Evolutionary conservation across 2,113 vertebrate genomes (phyloP).

Genomic region (Equus przewalskii): DNA sequence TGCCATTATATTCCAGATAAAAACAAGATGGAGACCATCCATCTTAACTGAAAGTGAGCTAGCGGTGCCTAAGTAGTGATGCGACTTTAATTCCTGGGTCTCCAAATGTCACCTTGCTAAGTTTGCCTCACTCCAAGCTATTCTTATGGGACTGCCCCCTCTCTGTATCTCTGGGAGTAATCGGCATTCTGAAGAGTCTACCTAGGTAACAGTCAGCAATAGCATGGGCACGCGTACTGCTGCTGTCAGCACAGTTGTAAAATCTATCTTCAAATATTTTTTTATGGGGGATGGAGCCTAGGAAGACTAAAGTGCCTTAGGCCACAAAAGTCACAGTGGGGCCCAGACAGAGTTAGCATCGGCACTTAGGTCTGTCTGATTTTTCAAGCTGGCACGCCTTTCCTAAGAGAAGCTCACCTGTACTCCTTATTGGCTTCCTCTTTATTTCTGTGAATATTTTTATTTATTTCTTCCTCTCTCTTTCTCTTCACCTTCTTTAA

Average conservation of each 20-base stretch:
- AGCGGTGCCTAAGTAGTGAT: background rate
- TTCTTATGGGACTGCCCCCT: background rate
- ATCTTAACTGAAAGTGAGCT: background rate
- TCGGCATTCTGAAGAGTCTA: background rate
- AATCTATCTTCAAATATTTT: background rate
- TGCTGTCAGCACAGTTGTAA: background rate
- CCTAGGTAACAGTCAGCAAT: background rate
- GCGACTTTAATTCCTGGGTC: background rate
- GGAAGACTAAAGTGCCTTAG: background rate
- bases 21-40: background rate
- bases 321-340: background rate
- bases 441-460: constrained; percentile 33
- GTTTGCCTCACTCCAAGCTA: background rate
- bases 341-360: background rate
- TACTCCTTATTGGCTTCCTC: background rate
- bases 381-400: background rate
- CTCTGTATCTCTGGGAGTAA: background rate
- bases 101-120: background rate
- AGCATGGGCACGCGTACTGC: background rate
- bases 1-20: background rate
- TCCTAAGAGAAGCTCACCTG: background rate
- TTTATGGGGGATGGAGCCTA: background rate
- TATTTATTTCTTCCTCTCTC: background rate
- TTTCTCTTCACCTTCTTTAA: background rate
- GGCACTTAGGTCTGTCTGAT: background rate